phyloP scores from a whole-genome alignment of 2,888 invertebrate genomes.

The Synergus itoensis region DNA sequence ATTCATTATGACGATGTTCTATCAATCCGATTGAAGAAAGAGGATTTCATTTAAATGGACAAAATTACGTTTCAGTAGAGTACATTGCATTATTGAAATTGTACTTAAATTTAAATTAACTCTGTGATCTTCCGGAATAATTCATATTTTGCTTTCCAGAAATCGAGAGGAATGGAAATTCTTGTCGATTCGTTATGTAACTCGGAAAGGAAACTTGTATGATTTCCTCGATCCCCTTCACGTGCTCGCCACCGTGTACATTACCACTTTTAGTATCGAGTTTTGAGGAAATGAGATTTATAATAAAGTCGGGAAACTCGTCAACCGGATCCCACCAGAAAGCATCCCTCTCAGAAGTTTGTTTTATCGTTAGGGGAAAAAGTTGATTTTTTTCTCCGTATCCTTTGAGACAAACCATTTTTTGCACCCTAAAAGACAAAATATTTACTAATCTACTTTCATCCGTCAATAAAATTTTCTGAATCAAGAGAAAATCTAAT shows the following conservation, averaged over 20 bases:
- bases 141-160: neutral
- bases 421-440: too few relatives aligned
- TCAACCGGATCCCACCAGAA: neutral
- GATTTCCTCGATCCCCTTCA: neutral
- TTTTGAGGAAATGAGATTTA: constrained; percentile 17
- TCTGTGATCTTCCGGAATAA: neutral
- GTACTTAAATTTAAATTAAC: neutral
- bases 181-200: neutral
- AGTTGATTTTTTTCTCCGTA: neutral
- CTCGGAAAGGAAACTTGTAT: neutral
- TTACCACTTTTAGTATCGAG: neutral
- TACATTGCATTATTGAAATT: neutral
- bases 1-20: neutral
- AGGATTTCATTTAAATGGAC: neutral
- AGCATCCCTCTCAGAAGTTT: neutral
- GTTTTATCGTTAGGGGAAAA: neutral
- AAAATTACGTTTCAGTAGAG: neutral
- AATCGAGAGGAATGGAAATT: neutral
- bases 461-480: too few relatives aligned
- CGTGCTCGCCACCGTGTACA: neutral
- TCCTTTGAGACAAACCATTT: neutral
- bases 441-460: too few relatives aligned
- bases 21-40: neutral
- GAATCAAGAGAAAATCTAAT: too few relatives aligned
- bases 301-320: neutral